Evolutionary conservation across 2,797 vertebrate species (phyloP).

Genomic region (Xenops minutus): DNA sequence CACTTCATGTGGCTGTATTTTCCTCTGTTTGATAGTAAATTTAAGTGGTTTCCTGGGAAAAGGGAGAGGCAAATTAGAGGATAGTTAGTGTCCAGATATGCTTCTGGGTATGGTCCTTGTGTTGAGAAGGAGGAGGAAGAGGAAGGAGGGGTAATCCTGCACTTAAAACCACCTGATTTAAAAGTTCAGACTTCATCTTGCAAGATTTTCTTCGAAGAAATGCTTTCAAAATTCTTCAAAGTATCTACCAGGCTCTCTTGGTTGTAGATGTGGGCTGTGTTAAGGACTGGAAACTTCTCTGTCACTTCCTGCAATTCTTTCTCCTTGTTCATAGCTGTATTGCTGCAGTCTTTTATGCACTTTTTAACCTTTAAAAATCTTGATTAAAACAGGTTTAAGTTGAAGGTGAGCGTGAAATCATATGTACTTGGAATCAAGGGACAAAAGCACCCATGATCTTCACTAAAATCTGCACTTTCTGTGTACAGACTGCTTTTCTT

Average conservation of each 20-base stretch:
- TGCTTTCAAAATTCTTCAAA: neutral
- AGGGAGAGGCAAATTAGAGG: neutral
- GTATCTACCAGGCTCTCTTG: neutral
- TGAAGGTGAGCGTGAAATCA: neutral
- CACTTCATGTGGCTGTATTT: neutral
- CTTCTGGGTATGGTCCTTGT: neutral
- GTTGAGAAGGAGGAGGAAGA: neutral
- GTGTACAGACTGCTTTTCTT: neutral
- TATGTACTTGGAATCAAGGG: neutral
- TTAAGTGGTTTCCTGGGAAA: neutral
- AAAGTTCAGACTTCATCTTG: neutral
- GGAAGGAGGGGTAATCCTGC: neutral
- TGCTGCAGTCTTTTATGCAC: neutral
- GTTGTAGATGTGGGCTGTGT: neutral
- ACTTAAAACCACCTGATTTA: neutral
- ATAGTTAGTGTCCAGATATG: accelerated
- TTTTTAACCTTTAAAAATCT: neutral
- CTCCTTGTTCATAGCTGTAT: accelerated
- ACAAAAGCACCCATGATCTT: neutral
- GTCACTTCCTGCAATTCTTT: neutral
- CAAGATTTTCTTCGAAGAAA: neutral
- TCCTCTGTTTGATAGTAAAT: neutral
- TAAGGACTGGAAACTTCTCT: neutral
- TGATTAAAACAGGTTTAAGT: neutral
- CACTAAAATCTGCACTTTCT: neutral